Percentiles rank a stretch among this genome's conserved stretches.
These are phyloP conservation scores for Scotopteryx bipunctaria DNA, from an alignment of 2,888 invertebrate species.

Conservation along the genomic window DNA sequence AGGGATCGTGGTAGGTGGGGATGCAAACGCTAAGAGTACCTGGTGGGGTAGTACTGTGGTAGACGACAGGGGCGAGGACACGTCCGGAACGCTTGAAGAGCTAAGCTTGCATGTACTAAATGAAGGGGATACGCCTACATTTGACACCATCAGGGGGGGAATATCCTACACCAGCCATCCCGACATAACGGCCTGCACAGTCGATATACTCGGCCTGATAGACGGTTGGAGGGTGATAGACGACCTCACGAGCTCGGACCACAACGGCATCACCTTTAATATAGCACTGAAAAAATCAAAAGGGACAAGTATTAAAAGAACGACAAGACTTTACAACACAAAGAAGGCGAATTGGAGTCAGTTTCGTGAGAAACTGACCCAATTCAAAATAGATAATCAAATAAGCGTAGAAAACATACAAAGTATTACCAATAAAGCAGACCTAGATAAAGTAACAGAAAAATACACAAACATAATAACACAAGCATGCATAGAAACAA, in stretches of 20 bases:
- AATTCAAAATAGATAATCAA: conserved; percentile 4
- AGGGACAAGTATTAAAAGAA: too few relatives aligned
- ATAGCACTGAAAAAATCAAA: conserved; percentile 19
- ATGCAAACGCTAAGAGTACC: conserved; percentile 30
- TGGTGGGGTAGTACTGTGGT: conserved; percentile 29
- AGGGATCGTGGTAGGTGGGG: too few relatives aligned
- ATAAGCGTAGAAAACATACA: conserved; percentile 7
- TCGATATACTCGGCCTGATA: conserved; percentile 17
- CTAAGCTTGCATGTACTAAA: conserved; percentile 37
- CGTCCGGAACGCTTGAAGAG: conserved; percentile 22
- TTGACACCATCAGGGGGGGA: conserved; percentile 33
- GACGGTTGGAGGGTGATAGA: conserved; percentile 29
- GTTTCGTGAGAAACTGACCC: conserved; percentile 22
- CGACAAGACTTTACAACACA: too few relatives aligned
- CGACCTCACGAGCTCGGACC: conserved; percentile 32
- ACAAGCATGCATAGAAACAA: neutral
- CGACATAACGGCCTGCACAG: conserved; percentile 30
- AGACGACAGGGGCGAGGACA: conserved; percentile 30
- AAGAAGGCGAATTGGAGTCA: conserved; percentile 16
- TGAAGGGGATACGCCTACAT: conserved; percentile 37
- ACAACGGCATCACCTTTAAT: conserved; percentile 34
- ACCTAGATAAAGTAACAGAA: conserved; percentile 1
- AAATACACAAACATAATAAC: conserved; percentile 4
- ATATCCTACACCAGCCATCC: neutral
- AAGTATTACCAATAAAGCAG: conserved; percentile 5